Evolutionary conservation across 1,140 invertebrate species (phyloP).

Genomic region (Drosophila micromelanica): DNA sequence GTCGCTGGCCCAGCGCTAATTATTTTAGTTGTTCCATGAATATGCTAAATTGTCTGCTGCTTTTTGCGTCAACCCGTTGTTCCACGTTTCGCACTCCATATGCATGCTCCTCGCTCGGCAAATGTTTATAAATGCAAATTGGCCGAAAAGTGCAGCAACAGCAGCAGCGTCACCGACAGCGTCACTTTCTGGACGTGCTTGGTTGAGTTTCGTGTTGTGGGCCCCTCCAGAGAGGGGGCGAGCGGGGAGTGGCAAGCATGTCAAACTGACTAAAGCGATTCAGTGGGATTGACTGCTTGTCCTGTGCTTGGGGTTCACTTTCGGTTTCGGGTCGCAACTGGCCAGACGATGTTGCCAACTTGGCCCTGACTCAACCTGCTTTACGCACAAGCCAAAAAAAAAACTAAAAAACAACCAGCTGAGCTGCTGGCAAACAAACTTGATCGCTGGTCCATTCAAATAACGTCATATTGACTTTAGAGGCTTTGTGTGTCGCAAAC

Average conservation of each 20-base stretch:
- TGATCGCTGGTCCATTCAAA: conserved; percentile 6
- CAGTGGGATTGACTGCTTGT: conserved; percentile 11
- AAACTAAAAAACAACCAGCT: not conserved
- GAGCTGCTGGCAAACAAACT: conserved; percentile 7
- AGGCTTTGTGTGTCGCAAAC: conserved; percentile 3
- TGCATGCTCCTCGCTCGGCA: conserved; percentile 39
- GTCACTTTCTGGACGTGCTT: conserved; percentile 34
- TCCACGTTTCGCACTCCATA: not conserved
- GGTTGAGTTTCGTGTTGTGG: conserved; percentile 6
- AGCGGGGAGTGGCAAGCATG: not conserved
- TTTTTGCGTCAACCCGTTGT: conserved; percentile 37
- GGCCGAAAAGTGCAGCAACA: conserved; percentile 75
- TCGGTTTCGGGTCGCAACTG: conserved; percentile 22
- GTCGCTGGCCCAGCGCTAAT: conserved; percentile 60
- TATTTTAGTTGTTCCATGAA: conserved; percentile 81
- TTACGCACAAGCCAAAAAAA: conserved; percentile 5
- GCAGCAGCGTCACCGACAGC: conserved; percentile 21
- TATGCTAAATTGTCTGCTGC: conserved; percentile 78
- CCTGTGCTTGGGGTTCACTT: conserved; percentile 9
- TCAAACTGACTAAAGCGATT: conserved; percentile 26
- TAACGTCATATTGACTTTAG: conserved; percentile 11
- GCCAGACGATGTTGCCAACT: not conserved
- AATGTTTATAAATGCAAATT: conserved; percentile 82
- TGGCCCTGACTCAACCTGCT: conserved; percentile 13
- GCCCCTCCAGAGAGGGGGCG: not conserved